Conservation (phyloP, 1,140 invertebrate genomes). For the Pogonognathellus flavescens region DNA sequence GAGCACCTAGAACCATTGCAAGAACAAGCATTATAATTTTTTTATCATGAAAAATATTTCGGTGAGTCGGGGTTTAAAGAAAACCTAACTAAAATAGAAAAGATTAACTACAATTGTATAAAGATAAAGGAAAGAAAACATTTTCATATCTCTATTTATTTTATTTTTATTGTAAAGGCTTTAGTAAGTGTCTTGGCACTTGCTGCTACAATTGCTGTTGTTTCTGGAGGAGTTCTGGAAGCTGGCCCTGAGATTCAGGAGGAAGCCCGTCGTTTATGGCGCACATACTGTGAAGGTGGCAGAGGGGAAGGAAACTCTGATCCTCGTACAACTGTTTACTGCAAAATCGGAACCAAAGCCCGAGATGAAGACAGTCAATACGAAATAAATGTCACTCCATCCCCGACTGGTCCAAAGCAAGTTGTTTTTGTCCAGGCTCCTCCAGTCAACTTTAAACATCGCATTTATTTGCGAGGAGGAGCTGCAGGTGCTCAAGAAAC, state of each 20-base stretch:
- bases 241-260: not conserved
- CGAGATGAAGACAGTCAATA: not conserved
- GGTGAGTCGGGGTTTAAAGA: too few species aligned
- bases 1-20: too few species aligned
- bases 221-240: conserved; percentile 27
- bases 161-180: too few species aligned
- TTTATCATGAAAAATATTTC: too few species aligned
- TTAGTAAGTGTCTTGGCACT: not conserved
- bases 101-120: too few species aligned
- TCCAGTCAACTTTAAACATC: conserved; percentile 6
- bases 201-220: not conserved
- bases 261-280: not conserved
- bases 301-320: not conserved
- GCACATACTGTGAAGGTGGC: not conserved
- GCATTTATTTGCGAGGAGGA: not conserved
- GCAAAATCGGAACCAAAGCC: conserved; percentile 5
- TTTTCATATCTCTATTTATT: too few species aligned
- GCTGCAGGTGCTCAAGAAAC: conserved; percentile 2
- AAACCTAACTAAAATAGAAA: too few species aligned
- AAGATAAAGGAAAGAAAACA: too few species aligned
- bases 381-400: not conserved
- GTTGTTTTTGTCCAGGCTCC: conserved; percentile 12
- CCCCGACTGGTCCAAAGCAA: not conserved
- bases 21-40: too few species aligned
- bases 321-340: conserved; percentile 6